Percentiles rank a stretch among this genome's conserved stretches.
phyloP scores from a whole-genome alignment of 2,113 vertebrate species.

The Apus apus region DNA sequence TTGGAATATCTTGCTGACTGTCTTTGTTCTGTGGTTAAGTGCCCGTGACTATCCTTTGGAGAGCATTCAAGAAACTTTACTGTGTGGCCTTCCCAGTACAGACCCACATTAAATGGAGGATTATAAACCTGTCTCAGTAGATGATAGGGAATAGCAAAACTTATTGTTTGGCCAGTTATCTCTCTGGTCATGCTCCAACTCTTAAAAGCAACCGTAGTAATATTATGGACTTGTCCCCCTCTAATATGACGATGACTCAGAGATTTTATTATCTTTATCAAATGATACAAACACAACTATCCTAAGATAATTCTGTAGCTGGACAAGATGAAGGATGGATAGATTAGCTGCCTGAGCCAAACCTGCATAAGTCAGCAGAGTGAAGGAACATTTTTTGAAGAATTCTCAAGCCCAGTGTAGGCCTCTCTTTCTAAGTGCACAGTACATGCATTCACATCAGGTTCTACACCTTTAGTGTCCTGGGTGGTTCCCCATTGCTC shows the following conservation, averaged over 20 bases:
- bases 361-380: not conserved
- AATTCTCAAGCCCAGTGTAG: not conserved
- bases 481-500: not conserved
- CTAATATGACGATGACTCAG: not conserved
- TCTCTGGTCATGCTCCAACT: not conserved
- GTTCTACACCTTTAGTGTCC: not conserved
- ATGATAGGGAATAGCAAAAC: not conserved
- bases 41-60: not conserved
- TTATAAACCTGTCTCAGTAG: not conserved
- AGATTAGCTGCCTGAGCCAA: not conserved
- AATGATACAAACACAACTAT: not conserved
- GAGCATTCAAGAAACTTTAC: not conserved
- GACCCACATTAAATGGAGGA: not conserved
- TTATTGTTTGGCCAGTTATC: not conserved
- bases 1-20: not conserved
- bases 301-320: not conserved
- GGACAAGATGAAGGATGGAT: not conserved
- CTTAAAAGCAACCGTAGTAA: not conserved
- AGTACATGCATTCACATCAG: not conserved
- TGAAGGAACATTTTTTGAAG: not conserved
- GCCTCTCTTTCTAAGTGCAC: not conserved
- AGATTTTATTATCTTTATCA: not conserved
- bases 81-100: not conserved
- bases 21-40: not conserved
- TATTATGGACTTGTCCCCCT: not conserved